Evolutionary conservation across 2,113 vertebrate species (phyloP), one percentile per base, ranked within the genome.

Genomic region (Pluvianellus socialis): DNA sequence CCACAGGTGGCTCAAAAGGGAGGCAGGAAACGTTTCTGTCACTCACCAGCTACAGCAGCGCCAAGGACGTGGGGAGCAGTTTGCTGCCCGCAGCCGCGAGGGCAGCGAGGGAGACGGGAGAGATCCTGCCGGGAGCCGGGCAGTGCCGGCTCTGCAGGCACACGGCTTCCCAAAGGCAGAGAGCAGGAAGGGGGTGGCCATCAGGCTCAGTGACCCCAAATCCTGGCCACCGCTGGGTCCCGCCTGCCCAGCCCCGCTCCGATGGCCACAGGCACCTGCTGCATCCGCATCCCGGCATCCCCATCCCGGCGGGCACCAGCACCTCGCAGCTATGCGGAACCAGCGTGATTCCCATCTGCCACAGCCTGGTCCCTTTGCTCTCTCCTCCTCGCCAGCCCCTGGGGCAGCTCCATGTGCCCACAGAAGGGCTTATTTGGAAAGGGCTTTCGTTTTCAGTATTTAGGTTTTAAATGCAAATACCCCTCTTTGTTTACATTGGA

Each of bases 391-490:
- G 2, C 42, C 73, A 47, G 67, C 55, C 87, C 86, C 38, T 4
- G 20, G 35, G 79, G 70, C 63, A 52, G 47, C 53, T 62, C 74
- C 45, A 68, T 15, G 40, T 4, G 52, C 58, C 58, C 67, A 58
- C 73, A 72, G 32, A 22, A 65, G 0, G 35, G 68, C 72, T 62
- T 85, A 26, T 53, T 72, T 67, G 35, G 70, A 76, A 44, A 86
- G 65, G 55, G 50, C 66, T 86, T 73, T 23, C 33, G 35, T 62
- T 59, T 68, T 58, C 77, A 79, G 55, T 52, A 35, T 53, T 87
- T 83, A 74, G 82, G 30, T 77, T 73, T 58, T 35, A 62, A 72
- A 88, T 42, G 79, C 68, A 91, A 75, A 93, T 50, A 75, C 27
- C 61, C 74, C 20, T 38, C 68, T 61, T 21, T n/a, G 71, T 61